Evolutionary conservation across 2,797 vertebrate genomes (phyloP), one percentile per base, ranked within the genome.

Genomic region (Columba guinea): DNA sequence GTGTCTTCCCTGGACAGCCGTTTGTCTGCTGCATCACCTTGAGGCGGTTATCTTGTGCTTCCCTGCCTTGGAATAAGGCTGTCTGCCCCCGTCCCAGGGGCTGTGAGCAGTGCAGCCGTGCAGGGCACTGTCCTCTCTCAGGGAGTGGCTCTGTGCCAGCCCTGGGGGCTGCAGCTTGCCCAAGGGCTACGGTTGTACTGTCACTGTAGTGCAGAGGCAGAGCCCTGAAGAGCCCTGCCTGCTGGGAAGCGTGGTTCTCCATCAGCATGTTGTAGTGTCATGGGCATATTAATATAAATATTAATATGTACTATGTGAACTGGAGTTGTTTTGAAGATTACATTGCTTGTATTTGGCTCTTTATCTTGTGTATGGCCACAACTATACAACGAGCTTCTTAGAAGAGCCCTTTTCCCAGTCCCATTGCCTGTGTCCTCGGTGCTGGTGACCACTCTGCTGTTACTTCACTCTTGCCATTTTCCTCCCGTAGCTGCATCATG

Each of bases 401-500:
- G 49, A 85, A 74, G 67, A 76, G 46, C 73, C 23, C 32, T 73
- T 79, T 32, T 24, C 71, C 30, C 1, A 1, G 22, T 92, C 22
- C 26, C 16, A 5, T 26, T 71, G 49, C 49, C n/a, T 3, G 1
- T 37, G 39, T 64, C 30, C 87, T 63, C 1, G 0, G 26, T 71
- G 41, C 51, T 44, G 23, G 27, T 88, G 46, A n/a, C 44, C 41
- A 2, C 12, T 86, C 35, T 2, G 3, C n/a, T 32, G 20, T 64
- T 71, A 39, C 7, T n/a, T 90, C 69, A 32, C 70, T 71, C 49
- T 44, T 78, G 30, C 35, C n/a, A 0, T 83, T 85, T 87, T 79
- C 8, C 85, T 92, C 58, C 67, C 12, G 28, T 94, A 99, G 99
- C 98, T 99, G 83, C 98, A 98, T 86, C 99, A 99, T 4, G 99